Evolutionary conservation across 2,888 invertebrate species (phyloP), one percentile per base, ranked within the genome.

Genomic region (Himalopsyche anomala): DNA sequence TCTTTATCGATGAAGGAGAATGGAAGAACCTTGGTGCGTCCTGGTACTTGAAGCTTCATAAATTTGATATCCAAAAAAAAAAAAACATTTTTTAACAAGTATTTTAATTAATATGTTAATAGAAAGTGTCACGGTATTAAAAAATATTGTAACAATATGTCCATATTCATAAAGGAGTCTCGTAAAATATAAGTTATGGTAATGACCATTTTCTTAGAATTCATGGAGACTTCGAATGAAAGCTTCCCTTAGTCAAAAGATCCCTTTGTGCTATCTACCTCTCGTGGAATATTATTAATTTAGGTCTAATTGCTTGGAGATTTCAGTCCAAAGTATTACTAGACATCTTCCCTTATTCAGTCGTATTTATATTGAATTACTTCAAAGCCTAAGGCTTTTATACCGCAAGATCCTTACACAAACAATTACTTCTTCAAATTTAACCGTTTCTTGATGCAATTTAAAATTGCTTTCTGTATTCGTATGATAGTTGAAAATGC

Each of bases 281-380:
- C 19, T 62, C 28, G 28, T 19, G 11, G 19, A n/a, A 62, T 62
- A 62, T 62, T 62, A 62, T 62, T 62, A 62, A 62, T 62, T 62
- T 62, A 62, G 62, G 62, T 62, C 62, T 62, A 62, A 62, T 62
- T 62, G 62, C 62, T 62, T 62, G 62, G 62, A 62, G 62, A 62
- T 62, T 62, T 62, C 28, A 8, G 62, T 62, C 11, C 62, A 62
- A 62, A 62, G 62, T 62, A 62, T 62, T 62, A 5, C 28, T 6
- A 62, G 62, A 62, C 62, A 62, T 19, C 56, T 62, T 19, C 19
- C 62, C 62, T 62, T 62, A 62, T 62, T 62, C 62, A 19, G 62
- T 62, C 28, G 62, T 62, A 62, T 62, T 62, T 62, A 62, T 62
- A 62, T 62, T 62, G 62, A 62, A 62, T 62, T 62, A 62, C 19